Conservation (phyloP, 2,888 invertebrate genomes). For the Stomorhina lunata region DNA sequence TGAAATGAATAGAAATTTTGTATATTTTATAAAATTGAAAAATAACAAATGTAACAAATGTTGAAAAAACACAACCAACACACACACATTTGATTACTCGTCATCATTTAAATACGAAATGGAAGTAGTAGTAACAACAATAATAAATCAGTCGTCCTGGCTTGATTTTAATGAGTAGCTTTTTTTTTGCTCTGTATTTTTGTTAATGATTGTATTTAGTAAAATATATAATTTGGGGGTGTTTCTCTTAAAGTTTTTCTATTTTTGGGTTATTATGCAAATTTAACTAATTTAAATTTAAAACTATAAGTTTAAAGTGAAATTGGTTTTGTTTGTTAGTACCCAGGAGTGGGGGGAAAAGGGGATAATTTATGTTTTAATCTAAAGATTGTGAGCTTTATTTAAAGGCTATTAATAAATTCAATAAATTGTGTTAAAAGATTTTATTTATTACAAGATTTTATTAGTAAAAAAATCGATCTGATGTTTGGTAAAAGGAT, state of each 20-base stretch:
- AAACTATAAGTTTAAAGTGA: not conserved
- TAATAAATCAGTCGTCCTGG: conserved; percentile 50
- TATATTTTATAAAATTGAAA: conserved; percentile 58
- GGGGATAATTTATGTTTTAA: not conserved
- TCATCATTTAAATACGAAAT: not conserved
- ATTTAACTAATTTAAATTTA: conserved; percentile 29
- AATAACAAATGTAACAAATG: conserved; percentile 59
- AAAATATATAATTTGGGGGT: not conserved
- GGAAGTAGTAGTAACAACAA: conserved; percentile 2
- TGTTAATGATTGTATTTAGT: conserved; percentile 40
- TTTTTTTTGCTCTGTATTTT: too few relatives aligned
- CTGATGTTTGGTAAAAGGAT: too few relatives aligned
- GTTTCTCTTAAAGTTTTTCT: conserved; percentile 8
- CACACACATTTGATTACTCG: not conserved
- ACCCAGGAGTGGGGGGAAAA: not conserved
- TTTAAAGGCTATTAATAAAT: too few relatives aligned
- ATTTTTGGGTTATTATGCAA: not conserved
- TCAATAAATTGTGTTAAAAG: too few relatives aligned
- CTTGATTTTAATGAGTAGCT: conserved; percentile 55
- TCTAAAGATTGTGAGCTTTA: too few relatives aligned
- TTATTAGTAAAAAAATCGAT: too few relatives aligned
- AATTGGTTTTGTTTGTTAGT: not conserved
- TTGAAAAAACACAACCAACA: conserved; percentile 2
- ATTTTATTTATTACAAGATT: too few relatives aligned
- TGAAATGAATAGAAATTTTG: conserved; percentile 42